Evolutionary conservation across 2,797 vertebrate species (phyloP), one percentile per base, ranked within the genome.

Genomic region (Ceyx erithaca): DNA sequence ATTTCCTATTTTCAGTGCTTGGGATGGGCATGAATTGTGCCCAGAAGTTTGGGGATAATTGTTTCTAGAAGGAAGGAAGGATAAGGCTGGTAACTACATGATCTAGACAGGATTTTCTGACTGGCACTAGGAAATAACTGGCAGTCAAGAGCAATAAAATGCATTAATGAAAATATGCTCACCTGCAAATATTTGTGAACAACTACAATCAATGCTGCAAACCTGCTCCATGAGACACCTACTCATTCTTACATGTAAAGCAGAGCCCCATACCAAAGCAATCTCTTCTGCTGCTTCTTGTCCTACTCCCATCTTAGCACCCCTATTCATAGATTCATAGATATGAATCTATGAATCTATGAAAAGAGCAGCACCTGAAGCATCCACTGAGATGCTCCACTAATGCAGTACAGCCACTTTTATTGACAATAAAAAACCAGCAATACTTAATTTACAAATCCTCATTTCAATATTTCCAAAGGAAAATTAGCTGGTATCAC

Each of bases 401-500:
- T 62, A 55, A 64, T 5, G 23, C 79, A 41, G 25, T 12, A n/a
- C 64, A 55, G 64, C 31, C 31, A 14, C 20, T 67, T 69, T 75
- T 30, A 83, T 23, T 12, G 31, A 80, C 58, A 64, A 51, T 41
- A 57, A 80, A 61, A 52, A 81, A 94, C 70, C 45, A 64, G 28
- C 5, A 6, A 15, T 33, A 78, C 71, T 72, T 89, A 89, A 35
- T 81, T 75, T 75, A 90, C 79, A 86, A 20, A 31, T 7, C 22
- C 46, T 71, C 72, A 52, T 61, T 70, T 43, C 51, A 90, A 78
- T 79, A 89, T 64, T 91, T 93, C 87, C 87, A 89, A 76, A 85
- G 55, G 82, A 80, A 95, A 96, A 78, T 43, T 30, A 79, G 70
- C 14, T 67, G 94, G 61, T 69, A 93, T 33, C n/a, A 76, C 58